Conservation (phyloP, 2,888 invertebrate species). For the Pheosia tremula region DNA sequence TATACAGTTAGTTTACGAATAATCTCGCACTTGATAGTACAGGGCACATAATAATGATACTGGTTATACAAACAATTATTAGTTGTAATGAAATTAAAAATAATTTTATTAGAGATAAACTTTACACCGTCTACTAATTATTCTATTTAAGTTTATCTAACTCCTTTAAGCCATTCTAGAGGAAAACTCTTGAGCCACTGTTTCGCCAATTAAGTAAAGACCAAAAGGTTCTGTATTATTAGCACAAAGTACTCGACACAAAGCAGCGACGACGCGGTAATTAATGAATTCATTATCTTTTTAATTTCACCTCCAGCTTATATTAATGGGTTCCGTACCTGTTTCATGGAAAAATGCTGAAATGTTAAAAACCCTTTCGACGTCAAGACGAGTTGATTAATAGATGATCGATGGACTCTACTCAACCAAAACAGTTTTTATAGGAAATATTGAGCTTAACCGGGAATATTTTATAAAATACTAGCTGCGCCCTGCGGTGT, state of each 20-base stretch:
- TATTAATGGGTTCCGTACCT: conserved; percentile 35
- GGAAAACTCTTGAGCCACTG: conserved; percentile 28
- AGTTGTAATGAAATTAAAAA: no score
- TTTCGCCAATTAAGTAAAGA: conserved; percentile 27
- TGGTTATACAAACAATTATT: no score
- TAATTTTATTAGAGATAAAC: no score
- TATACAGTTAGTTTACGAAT: no score
- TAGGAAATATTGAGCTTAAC: conserved; percentile 41
- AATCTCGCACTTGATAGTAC: no score
- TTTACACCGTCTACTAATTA: no score
- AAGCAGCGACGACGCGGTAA: conserved; percentile 33
- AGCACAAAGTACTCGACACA: conserved; percentile 28
- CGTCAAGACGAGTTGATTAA: conserved; percentile 49
- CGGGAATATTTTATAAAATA: conserved; percentile 30
- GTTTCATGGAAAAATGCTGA: conserved; percentile 30
- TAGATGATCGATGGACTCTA: conserved; percentile 46
- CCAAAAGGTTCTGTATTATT: conserved; percentile 21
- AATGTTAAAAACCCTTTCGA: conserved; percentile 45
- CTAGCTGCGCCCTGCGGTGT: not conserved
- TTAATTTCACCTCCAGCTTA: conserved; percentile 31
- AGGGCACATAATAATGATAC: no score
- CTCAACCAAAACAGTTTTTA: conserved; percentile 40
- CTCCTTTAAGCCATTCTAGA: not conserved
- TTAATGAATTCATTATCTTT: conserved; percentile 41
- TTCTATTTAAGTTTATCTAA: not conserved